Conservation (phyloP, 2,888 invertebrate species). For the Drosophila flavopinicola region DNA sequence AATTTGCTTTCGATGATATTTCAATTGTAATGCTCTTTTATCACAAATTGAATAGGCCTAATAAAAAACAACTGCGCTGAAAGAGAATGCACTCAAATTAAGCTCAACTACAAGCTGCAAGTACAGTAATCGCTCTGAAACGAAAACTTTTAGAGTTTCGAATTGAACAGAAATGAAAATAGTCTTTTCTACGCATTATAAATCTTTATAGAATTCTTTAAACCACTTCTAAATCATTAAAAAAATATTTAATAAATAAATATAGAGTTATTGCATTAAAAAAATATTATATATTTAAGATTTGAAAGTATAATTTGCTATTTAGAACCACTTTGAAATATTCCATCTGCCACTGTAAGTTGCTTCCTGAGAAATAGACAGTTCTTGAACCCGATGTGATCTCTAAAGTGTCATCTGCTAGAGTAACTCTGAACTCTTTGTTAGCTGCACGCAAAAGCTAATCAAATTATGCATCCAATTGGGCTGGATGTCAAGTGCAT, state of each 20-base stretch:
- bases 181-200: no score
- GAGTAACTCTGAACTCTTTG: slow-evolving; percentile 6
- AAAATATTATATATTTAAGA: no score
- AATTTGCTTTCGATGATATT: slow-evolving; percentile 68
- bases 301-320: no score
- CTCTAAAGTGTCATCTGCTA: slow-evolving; percentile 10
- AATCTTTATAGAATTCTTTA: no score
- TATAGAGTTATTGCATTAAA: no score
- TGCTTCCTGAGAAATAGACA: slow-evolving; percentile 1
- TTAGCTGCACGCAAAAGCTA: slow-evolving; percentile 32
- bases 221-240: no score
- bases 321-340: background rate
- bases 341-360: no score
- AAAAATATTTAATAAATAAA: no score
- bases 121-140: background rate
- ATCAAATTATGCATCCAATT: slow-evolving; percentile 66
- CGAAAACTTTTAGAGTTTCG: background rate
- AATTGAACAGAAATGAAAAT: no score
- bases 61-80: background rate
- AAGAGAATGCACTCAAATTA: slow-evolving; percentile 1
- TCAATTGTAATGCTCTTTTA: slow-evolving; percentile 55
- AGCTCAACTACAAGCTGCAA: slow-evolving; percentile 7
- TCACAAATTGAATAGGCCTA: slow-evolving; percentile 16
- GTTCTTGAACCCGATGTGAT: slow-evolving; percentile 26
- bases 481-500: slow-evolving; percentile 67